Evolutionary conservation across 2,797 vertebrate species (phyloP), one percentile per base, ranked within the genome.

Genomic region (Pseudocheirus occidentalis): DNA sequence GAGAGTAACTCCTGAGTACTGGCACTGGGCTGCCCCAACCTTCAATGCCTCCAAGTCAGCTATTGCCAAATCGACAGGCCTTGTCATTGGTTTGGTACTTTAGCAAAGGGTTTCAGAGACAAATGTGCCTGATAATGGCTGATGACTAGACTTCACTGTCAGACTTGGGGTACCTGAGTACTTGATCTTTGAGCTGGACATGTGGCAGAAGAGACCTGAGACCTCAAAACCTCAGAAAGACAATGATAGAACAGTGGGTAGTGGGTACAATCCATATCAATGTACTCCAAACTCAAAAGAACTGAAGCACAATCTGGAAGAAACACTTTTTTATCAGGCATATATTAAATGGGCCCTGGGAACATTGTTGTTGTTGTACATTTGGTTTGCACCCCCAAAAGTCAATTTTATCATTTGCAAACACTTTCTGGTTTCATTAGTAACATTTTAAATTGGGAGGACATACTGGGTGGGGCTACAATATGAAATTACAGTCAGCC

Each of bases 61-160:
- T 34, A 7, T 57, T 98, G 95, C 55, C 96, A 96, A 52, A 4
- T 52, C 94, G 95, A 95, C 95, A 93, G 56, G 97, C 53, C 58
- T 96, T 1, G 31, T 91, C 91, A 89, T 57, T 94, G 40, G 90
- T 96, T 27, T 46, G 2, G 2, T 91, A 66, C 5, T 50, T 0
- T 90, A 90, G 92, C 18, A 96, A 95, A 53, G 73, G 90, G 95
- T 56, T 58, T n/a, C 6, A 50, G 29, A 18, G 34, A 96, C 94
- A 94, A 91, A 21, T 54, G 7, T 62, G 40, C 87, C 93, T 95
- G 73, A 96, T 95, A 93, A 50, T 29, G 27, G 93, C 56, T 93
- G 66, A 81, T 94, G 90, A 53, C 96, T 94, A 52, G 90, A 40
- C 40, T 73, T 73, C 92, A 95, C 91, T 59, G 46, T n/a, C 40